phyloP scores from a whole-genome alignment of 1,140 invertebrate species.

The Elysia chlorotica region DNA sequence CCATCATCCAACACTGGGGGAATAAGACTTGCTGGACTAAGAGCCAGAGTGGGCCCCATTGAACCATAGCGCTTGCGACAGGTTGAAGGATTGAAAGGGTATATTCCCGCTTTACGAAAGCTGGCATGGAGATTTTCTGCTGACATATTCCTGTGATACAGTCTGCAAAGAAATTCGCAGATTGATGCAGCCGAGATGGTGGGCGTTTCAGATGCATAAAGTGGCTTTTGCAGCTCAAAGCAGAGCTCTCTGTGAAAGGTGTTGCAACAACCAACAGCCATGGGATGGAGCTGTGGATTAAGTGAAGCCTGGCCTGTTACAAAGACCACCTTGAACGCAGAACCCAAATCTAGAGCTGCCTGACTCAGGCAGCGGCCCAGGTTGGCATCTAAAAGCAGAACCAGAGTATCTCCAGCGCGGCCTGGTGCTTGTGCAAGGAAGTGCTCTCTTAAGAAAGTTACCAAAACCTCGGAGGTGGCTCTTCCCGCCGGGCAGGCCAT shows the following conservation, averaged over 20 bases:
- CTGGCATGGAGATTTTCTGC: conserved; percentile 17
- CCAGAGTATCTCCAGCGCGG: conserved; percentile 10
- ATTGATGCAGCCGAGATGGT: conserved; percentile 12
- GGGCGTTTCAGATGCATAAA: conserved; percentile 15
- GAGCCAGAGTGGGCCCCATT: neutral
- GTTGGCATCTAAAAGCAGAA: conserved; percentile 14
- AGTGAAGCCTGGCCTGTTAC: conserved; percentile 17
- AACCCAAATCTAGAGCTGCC: conserved; percentile 13
- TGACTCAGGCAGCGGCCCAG: conserved; percentile 15
- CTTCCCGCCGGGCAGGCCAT: conserved; percentile 1
- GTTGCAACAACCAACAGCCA: conserved; percentile 23
- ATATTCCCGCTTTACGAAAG: conserved; percentile 18
- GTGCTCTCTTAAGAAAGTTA: conserved; percentile 14
- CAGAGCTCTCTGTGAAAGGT: conserved; percentile 21
- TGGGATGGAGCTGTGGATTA: conserved; percentile 19
- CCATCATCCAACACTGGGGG: no score
- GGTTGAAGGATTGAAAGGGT: conserved; percentile 21
- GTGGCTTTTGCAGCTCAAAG: conserved; percentile 19
- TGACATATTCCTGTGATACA: conserved; percentile 20
- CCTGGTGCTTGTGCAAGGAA: conserved; percentile 20
- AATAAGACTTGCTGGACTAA: neutral
- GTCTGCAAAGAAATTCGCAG: conserved; percentile 21
- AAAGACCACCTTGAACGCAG: conserved; percentile 22
- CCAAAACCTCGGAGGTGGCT: conserved; percentile 15
- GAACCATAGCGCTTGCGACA: conserved; percentile 19